Evolutionary conservation across 2,113 vertebrate genomes (phyloP).

Genomic region (Cyphomyrus discorhynchus): DNA sequence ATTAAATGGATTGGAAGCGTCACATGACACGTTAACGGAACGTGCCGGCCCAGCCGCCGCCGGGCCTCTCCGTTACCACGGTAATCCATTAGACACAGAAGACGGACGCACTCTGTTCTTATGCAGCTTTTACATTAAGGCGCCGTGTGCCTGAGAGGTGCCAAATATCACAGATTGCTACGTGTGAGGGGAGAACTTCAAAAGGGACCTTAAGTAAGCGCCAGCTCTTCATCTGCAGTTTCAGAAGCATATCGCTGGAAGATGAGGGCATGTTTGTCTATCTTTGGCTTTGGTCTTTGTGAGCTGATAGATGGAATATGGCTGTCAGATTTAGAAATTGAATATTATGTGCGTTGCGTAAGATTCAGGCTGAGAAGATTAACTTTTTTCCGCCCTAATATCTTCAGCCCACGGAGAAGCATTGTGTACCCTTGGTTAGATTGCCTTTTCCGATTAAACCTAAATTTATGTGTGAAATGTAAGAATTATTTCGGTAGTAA

Average conservation of each 20-base stretch:
- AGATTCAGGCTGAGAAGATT: background rate
- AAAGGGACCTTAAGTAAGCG: constrained; percentile 8
- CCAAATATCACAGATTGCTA: constrained; percentile 1
- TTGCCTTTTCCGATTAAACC: constrained; percentile 5
- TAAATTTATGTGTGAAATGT: constrained; percentile 7
- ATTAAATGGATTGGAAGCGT: background rate
- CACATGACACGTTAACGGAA: background rate
- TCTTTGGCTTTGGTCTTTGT: constrained; percentile 14
- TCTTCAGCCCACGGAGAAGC: background rate
- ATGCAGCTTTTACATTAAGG: background rate
- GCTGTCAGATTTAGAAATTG: constrained; percentile 2
- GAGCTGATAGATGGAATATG: constrained; percentile 3
- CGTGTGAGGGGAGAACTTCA: background rate
- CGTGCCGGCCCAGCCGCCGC: background rate
- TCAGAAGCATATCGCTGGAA: background rate
- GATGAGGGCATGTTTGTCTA: background rate
- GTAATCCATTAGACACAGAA: constrained; percentile 13
- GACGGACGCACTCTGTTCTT: background rate
- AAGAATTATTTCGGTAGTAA: background rate
- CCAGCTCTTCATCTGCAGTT: background rate
- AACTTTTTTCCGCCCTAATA: constrained; percentile 11
- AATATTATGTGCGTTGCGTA: background rate
- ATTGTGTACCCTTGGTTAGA: background rate
- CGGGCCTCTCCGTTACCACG: background rate
- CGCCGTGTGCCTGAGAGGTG: background rate